A percentile compares a stretch with the other conserved stretches of the same genome.
These are phyloP conservation scores for Lepus timidus DNA, from an alignment of 2,113 vertebrate genomes.

Conservation along the genomic window DNA sequence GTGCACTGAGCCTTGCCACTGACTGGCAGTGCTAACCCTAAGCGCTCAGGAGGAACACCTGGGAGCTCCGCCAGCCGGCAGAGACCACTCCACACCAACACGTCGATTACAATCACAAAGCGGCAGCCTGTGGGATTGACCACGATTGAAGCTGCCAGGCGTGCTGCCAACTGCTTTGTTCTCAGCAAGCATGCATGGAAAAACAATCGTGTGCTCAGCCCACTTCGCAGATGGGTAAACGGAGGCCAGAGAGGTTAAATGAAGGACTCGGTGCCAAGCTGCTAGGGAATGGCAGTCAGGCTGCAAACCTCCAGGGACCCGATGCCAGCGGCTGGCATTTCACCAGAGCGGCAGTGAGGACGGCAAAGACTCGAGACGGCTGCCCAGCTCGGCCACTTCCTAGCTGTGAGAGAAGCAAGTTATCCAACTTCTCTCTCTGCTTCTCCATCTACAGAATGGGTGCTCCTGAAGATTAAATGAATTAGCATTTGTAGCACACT, in stretches of 20 bases:
- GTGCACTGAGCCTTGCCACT: not conserved
- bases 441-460: not conserved
- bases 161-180: not conserved
- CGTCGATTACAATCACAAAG: rapidly evolving
- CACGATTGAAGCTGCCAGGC: not conserved
- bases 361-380: not conserved
- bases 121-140: not conserved
- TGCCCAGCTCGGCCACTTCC: not conserved
- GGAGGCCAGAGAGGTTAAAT: not conserved
- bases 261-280: not conserved
- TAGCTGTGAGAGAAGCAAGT: not conserved
- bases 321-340: not conserved
- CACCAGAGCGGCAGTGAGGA: not conserved
- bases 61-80: not conserved
- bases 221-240: not conserved
- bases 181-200: no score
- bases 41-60: rapidly evolving
- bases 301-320: not conserved
- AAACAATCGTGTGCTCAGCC: no score
- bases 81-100: not conserved
- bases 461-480: not conserved
- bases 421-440: conserved; percentile 9
- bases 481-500: not conserved
- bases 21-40: not conserved
- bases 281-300: not conserved